These are phyloP conservation scores for Clarias gariepinus DNA, from an alignment of 2,113 vertebrate genomes.

Conservation along the genomic window DNA sequence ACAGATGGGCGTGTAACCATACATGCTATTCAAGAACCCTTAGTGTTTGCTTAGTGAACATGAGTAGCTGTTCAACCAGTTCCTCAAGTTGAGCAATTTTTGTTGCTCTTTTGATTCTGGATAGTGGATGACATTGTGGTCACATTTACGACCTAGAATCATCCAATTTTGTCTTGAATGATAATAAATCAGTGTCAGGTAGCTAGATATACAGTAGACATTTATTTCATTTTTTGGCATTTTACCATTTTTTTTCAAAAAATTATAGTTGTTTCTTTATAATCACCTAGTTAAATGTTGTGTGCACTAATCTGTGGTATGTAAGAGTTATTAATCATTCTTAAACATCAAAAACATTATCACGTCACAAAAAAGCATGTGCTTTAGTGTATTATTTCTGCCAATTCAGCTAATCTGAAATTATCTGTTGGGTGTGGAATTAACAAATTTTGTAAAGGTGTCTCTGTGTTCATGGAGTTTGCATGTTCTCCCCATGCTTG, in stretches of 20 bases:
- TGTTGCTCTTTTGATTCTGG: not conserved
- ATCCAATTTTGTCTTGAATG: not conserved
- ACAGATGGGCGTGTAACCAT: not conserved
- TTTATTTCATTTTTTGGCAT: not conserved
- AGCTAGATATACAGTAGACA: not conserved
- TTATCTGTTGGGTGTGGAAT: not conserved
- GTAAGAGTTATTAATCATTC: not conserved
- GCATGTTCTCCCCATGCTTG: too few species aligned
- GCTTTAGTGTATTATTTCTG: not conserved
- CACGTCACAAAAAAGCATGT: not conserved
- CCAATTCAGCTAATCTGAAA: not conserved
- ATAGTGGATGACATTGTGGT: not conserved
- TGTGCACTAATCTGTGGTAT: not conserved
- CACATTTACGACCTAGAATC: not conserved
- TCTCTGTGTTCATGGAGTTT: too few species aligned
- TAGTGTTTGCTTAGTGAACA: not conserved
- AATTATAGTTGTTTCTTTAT: not conserved
- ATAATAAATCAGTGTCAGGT: not conserved
- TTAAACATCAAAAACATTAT: not conserved
- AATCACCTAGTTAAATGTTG: not conserved
- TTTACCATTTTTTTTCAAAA: not conserved
- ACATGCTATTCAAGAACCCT: not conserved
- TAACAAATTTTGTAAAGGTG: not conserved
- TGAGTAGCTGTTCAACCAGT: not conserved
- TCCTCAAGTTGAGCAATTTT: not conserved